Evolutionary conservation across 2,888 invertebrate species (phyloP).

Genomic region (Lycaena phlaeas): DNA sequence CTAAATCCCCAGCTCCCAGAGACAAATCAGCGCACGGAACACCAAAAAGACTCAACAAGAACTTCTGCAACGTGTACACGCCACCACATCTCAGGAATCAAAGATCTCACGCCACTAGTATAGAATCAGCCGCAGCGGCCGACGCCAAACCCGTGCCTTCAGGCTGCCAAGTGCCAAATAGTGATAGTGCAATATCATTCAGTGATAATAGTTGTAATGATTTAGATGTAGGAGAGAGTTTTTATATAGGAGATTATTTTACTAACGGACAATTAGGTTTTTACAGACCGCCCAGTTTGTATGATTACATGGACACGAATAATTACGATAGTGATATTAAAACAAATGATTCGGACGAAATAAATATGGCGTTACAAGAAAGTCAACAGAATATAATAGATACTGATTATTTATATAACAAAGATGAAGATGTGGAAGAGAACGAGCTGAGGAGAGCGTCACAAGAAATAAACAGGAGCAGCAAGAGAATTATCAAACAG

Average conservation of each 20-base stretch:
- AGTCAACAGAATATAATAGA: conserved; percentile 51
- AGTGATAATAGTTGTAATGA: conserved; percentile 63
- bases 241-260: conserved; percentile 69
- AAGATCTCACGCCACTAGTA: conserved; percentile 48
- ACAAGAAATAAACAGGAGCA: conserved; percentile 76
- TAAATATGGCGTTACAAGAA: conserved; percentile 52
- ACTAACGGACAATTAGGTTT: conserved; percentile 61
- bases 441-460: conserved; percentile 75
- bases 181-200: conserved; percentile 66
- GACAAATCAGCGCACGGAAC: conserved; percentile 52
- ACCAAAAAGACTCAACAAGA: conserved; percentile 52
- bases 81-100: conserved; percentile 62
- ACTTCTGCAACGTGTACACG: conserved; percentile 66
- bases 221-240: conserved; percentile 53
- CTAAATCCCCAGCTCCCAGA: conserved; percentile 47
- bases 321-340: conserved; percentile 38
- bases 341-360: conserved; percentile 47
- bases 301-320: conserved; percentile 40
- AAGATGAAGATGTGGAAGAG: conserved; percentile 72
- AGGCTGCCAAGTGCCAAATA: conserved; percentile 66
- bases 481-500: conserved; percentile 75
- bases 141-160: conserved; percentile 53
- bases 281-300: conserved; percentile 53
- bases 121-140: conserved; percentile 37
- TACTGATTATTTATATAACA: conserved; percentile 60